Evolutionary conservation across 2,888 invertebrate species (phyloP), one percentile per base, ranked within the genome.

Genomic region (Zygogramma bicolorata): DNA sequence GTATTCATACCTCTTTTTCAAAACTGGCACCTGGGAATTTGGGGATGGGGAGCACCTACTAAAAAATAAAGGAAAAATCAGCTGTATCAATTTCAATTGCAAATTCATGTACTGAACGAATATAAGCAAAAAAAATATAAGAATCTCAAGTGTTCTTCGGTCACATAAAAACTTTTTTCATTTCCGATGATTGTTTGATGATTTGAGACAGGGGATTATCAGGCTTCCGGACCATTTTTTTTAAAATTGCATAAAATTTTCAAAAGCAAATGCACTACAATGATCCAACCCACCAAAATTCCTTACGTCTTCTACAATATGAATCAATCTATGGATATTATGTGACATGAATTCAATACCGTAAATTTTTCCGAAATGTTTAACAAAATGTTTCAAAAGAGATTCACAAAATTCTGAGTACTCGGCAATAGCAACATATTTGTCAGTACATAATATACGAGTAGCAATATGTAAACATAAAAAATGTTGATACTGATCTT

Each of bases 261-360:
- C 75, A 59, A 68, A 73, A 29, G 42, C 34, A 70, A 74, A 76
- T n/a, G 68, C 65, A 65, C 70, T 74, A 57, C 58, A 71, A 29
- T 31, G 34, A 67, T 76, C 69, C 34, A 76, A 15, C 34, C 59
- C 38, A 29, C 76, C 76, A 65, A 72, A 34, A 20, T 53, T 65
- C 38, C 68, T 60, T 10, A 75, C 70, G 71, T 73, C 73, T 38
- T 75, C 59, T 34, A 65, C 42, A 34, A 78, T 8, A 66, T 79
- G 76, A 29, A 77, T 40, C 60, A 75, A 65, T 65, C 65, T 69
- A 66, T 79, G 79, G 22, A 71, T n/a, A n/a, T n/a, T n/a, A n/a
- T n/a, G n/a, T n/a, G n/a, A n/a, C n/a, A n/a, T n/a, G n/a, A n/a
- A n/a, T 49, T 79, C 71, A 57, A 34, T 31, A 29, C 71, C 73